Evolutionary conservation across 1,140 invertebrate species (phyloP).

Genomic region (Luehdorfia chinensis): DNA sequence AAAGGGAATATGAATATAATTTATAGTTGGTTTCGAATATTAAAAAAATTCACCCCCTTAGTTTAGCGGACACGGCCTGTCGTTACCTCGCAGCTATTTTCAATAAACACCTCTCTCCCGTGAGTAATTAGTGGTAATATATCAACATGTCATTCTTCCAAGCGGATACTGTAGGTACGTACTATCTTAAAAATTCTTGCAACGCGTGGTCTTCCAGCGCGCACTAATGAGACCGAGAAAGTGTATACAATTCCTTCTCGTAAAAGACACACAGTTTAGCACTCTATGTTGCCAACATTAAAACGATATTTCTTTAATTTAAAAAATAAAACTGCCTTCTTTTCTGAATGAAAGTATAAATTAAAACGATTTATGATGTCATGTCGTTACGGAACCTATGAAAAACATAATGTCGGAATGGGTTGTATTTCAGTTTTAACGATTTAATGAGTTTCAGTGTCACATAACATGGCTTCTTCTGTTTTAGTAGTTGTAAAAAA

Average conservation of each 20-base stretch:
- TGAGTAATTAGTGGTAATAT: slow-evolving; percentile 73
- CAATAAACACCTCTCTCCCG: slow-evolving; percentile 69
- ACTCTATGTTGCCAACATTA: background rate
- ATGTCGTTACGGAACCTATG: slow-evolving; percentile 34
- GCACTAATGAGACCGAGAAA: slow-evolving; percentile 61
- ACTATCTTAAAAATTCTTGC: slow-evolving; percentile 49
- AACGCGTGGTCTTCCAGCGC: slow-evolving; percentile 33
- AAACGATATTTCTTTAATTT: background rate
- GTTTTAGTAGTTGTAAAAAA: background rate
- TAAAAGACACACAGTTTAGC: slow-evolving; percentile 13
- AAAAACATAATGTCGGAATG: slow-evolving; percentile 31
- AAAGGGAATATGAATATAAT: too few relatives aligned
- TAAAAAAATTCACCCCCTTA: slow-evolving; percentile 2
- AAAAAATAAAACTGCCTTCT: too few relatives aligned
- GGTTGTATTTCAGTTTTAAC: slow-evolving; percentile 41
- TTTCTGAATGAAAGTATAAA: too few relatives aligned
- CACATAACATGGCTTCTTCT: slow-evolving; percentile 11
- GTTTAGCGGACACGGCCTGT: slow-evolving; percentile 44
- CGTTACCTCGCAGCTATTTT: slow-evolving; percentile 65
- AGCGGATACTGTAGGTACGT: slow-evolving; percentile 27
- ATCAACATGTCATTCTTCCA: slow-evolving; percentile 58
- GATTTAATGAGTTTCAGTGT: slow-evolving; percentile 33
- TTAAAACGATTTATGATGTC: too few relatives aligned
- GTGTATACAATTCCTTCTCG: slow-evolving; percentile 39
- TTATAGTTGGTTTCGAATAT: too few relatives aligned